These are phyloP conservation scores for Holotrichia oblita DNA, from an alignment of 1,140 invertebrate genomes.

Conservation along the genomic window DNA sequence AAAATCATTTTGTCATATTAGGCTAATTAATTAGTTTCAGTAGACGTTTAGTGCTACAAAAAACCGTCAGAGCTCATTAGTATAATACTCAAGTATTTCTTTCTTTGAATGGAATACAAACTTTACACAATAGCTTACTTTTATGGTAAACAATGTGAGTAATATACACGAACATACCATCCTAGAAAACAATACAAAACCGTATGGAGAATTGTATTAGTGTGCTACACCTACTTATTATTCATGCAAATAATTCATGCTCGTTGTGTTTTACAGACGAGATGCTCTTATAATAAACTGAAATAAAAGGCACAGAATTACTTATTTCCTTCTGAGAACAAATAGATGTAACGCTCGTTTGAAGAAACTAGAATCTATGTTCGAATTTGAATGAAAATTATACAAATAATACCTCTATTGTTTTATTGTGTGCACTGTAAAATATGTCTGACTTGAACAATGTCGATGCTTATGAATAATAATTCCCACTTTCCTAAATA, in stretches of 20 bases:
- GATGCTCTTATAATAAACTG: not conserved
- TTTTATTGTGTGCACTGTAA: not conserved
- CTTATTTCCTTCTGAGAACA: conserved; percentile 4
- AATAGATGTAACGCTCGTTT: not conserved
- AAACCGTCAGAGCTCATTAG: not conserved
- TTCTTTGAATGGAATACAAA: not conserved
- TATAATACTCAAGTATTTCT: not conserved
- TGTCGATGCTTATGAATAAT: not conserved
- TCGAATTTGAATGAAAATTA: conserved; percentile 29
- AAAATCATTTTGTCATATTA: not conserved
- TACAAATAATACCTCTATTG: conserved; percentile 24
- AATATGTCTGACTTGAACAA: not conserved
- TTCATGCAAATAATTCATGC: conserved; percentile 31
- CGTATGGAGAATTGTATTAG: conserved; percentile 15
- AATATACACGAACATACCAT: conserved; percentile 1
- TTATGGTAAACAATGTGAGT: not conserved
- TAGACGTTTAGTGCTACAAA: not conserved
- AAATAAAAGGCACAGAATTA: not conserved
- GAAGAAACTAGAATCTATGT: not conserved
- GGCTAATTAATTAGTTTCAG: not conserved
- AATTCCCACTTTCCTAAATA: not conserved
- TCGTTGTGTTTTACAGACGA: conserved; percentile 3
- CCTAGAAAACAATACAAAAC: conserved; percentile 1
- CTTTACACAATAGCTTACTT: not conserved
- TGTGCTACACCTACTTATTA: conserved; percentile 23